Base-by-base conservation (phyloP, 2,888 invertebrate genomes). In the Drosophila multiciliata region DNA sequence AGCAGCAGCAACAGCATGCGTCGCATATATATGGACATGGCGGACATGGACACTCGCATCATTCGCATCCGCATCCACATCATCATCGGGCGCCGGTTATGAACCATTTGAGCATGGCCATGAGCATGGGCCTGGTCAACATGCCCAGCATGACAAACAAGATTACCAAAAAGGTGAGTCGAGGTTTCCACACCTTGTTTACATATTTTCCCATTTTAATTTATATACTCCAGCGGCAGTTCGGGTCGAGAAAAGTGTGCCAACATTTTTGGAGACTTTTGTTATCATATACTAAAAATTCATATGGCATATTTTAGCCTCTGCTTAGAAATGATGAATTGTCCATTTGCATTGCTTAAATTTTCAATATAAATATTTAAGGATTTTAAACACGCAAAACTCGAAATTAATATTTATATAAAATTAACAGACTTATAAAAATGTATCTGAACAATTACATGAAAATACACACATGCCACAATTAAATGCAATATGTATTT, bases 41-140 rank as follows among this genome's bases (percentile, higher is more conserved):
- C 8, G 48, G 69, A 32, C 82, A 83, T 64, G 79, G 60, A 15
- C 84, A 84, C 66, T 78, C 78, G 40, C 89, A 90, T 74, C 86
- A 86, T 63, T 50, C 69, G 35, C 81, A 83, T 42, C 40, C 57
- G 42, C 57, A 58, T 72, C 81, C 49, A 26, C 49, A 49, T 76
- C 90, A 87, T 61, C 91, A 87, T 68, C 83, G 78, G 8, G 84
- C 91, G 38, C 91, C 92, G 15, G 86, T 91, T 61, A 92, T 92
- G 91, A 92, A 91, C 76, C 84, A 84, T 83, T 83, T 92, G 61
- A 91, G 92, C 75, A 91, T 92, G 92, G 92, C 92, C 70, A 92
- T 92, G 92, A 89, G 92, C 76, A 92, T 92, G 92, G 92, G 92
- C 29, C 72, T 92, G 57, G 83, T 87, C 36, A 91, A 91, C 8